These are phyloP conservation scores for Byasa hedistus DNA, from an alignment of 2,888 invertebrate genomes.

Conservation along the genomic window DNA sequence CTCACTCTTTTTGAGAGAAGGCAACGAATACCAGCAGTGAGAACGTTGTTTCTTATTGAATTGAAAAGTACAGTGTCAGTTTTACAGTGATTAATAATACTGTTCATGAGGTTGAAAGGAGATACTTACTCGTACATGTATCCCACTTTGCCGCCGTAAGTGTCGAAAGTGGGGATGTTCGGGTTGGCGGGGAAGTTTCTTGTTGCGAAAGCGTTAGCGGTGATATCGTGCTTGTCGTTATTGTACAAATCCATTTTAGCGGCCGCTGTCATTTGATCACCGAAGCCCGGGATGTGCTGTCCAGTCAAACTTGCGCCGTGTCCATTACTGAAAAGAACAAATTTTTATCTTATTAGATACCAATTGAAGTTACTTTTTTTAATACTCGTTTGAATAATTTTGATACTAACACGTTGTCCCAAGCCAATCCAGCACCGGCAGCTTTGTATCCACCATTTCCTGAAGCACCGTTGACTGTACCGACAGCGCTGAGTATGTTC, in stretches of 20 bases:
- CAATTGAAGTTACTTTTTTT: no score
- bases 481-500: constrained; percentile 39
- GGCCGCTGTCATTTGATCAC: constrained; percentile 47
- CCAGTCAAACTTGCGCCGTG: constrained; percentile 43
- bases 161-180: constrained; percentile 42
- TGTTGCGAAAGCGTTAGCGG: constrained; percentile 45
- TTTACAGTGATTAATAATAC: neutral
- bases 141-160: constrained; percentile 44
- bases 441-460: constrained; percentile 37
- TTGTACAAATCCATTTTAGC: constrained; percentile 45
- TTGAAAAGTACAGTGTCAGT: no score
- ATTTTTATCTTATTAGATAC: no score
- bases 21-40: no score
- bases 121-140: constrained; percentile 46
- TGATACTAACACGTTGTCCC: constrained; percentile 45
- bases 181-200: constrained; percentile 41
- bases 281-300: constrained; percentile 44
- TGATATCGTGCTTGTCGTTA: constrained; percentile 45
- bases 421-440: constrained; percentile 42
- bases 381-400: neutral
- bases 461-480: constrained; percentile 34
- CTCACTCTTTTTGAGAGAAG: no score
- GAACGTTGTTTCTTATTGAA: no score
- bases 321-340: constrained; percentile 38
- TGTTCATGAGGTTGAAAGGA: neutral